Percentiles rank a stretch among this genome's conserved stretches.
Evolutionary conservation across 2,888 invertebrate genomes (phyloP).

Genomic region (Buathra laborator): DNA sequence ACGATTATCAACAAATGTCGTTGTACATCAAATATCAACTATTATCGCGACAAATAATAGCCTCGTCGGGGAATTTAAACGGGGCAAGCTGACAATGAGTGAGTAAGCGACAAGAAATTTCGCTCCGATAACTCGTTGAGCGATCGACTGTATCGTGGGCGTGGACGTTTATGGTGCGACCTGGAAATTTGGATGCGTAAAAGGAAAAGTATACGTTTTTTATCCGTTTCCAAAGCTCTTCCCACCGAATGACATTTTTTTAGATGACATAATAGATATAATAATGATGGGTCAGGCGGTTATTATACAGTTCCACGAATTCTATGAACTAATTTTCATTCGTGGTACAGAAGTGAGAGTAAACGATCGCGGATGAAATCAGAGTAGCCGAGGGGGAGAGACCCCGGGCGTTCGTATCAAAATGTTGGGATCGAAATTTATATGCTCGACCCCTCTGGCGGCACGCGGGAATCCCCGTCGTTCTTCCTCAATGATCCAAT

Average conservation of each 20-base stretch:
- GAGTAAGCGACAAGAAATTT: neutral
- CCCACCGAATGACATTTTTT: neutral
- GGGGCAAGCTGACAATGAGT: neutral
- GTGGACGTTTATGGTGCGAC: neutral
- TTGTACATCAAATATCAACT: slow-evolving; percentile 13
- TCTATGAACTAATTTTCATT: slow-evolving; percentile 55
- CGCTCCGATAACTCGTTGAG: neutral
- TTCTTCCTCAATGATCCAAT: slow-evolving; percentile 79
- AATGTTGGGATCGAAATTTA: slow-evolving; percentile 45
- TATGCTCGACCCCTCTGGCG: slow-evolving; percentile 46
- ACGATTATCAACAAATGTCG: slow-evolving; percentile 9
- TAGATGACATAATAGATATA: neutral
- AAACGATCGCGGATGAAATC: slow-evolving; percentile 54
- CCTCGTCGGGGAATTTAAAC: neutral
- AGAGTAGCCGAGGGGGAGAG: slow-evolving; percentile 29
- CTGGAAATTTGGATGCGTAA: neutral
- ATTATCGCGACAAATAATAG: slow-evolving; percentile 17
- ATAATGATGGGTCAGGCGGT: neutral
- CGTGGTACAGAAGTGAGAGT: neutral
- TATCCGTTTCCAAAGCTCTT: neutral
- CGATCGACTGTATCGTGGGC: neutral
- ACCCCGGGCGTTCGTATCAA: slow-evolving; percentile 32
- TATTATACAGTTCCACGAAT: slow-evolving; percentile 1
- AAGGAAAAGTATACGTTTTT: neutral
- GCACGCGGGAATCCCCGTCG: slow-evolving; percentile 69